Evolutionary conservation across 2,888 invertebrate species (phyloP), one percentile per base, ranked within the genome.

Genomic region (Nephrocerus scutellatus): DNA sequence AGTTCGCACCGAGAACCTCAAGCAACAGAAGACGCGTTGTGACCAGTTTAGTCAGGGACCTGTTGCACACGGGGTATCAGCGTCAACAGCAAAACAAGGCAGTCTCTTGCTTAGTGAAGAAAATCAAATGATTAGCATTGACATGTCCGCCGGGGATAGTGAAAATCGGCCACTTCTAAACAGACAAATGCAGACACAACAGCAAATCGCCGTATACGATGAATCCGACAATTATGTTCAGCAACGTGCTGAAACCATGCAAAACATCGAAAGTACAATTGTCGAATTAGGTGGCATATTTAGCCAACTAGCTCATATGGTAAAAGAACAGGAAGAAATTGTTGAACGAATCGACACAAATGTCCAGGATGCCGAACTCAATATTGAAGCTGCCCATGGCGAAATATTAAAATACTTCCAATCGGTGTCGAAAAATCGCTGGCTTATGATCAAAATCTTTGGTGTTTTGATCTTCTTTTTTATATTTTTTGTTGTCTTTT

Each of bases 391-490:
- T 32, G 98, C 97, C 4, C 98, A 99, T 63, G 76, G 86, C 43
- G 95, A 98, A 74, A 89, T 99, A 53, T 75, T 98, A 55, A 95
- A 90, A 70, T 98, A 98, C 72, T 98, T 99, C 68, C 92, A 91
- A 68, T 87, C 86, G 39, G 88, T 99, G 23, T 89, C 95, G 12
- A 90, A 90, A 47, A 99, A 98, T 72, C 80, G 98, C 56, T 97
- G 96, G 84, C 76, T 98, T 21, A 98, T 98, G 95, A 87, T 99
- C 55, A 99, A 99, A 76, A 84, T 99, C 52, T 98, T 99, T 72
- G 97, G 87, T 36, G 90, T 98, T 46, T 76, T 99, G 38, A 93
- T 98, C 76, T 86, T 96, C 63, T 98, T 99, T 77, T 98, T 99
- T 68, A 85, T 98, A 70, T 90, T 99, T 68, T 98, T 98, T 75